These are phyloP conservation scores for Colius striatus DNA, from an alignment of 2,113 vertebrate genomes.

Conservation along the genomic window DNA sequence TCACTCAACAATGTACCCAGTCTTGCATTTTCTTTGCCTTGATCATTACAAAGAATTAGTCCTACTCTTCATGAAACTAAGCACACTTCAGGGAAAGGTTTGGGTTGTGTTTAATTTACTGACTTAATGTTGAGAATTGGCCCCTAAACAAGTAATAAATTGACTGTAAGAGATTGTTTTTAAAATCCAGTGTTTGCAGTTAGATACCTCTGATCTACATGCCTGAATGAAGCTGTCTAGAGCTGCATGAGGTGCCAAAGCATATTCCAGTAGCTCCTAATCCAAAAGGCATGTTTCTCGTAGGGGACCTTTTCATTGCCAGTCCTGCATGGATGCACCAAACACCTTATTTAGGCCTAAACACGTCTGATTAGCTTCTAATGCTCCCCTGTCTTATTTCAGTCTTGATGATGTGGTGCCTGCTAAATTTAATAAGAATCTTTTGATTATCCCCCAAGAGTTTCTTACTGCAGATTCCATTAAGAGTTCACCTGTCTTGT, in stretches of 20 bases:
- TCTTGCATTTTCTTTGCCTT: neutral
- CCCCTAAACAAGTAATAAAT: neutral
- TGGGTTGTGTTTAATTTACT: neutral
- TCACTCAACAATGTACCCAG: neutral
- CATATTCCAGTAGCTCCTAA: neutral
- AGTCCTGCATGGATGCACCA: neutral
- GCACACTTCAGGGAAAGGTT: neutral
- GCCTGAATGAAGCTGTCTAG: neutral
- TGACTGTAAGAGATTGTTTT: neutral
- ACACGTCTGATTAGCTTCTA: neutral
- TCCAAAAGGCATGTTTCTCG: neutral
- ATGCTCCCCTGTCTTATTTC: rapidly evolving
- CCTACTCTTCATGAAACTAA: neutral
- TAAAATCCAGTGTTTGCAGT: neutral
- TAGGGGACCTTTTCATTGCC: neutral
- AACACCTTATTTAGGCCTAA: neutral
- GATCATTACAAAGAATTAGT: neutral
- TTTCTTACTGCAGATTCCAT: neutral
- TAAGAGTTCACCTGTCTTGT: neutral
- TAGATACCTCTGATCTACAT: neutral
- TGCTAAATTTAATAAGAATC: neutral
- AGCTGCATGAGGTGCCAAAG: neutral
- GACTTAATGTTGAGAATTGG: neutral
- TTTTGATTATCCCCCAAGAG: neutral
- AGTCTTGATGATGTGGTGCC: neutral